Evolutionary conservation across 2,113 vertebrate species (phyloP).

Genomic region (Narcine bancroftii): DNA sequence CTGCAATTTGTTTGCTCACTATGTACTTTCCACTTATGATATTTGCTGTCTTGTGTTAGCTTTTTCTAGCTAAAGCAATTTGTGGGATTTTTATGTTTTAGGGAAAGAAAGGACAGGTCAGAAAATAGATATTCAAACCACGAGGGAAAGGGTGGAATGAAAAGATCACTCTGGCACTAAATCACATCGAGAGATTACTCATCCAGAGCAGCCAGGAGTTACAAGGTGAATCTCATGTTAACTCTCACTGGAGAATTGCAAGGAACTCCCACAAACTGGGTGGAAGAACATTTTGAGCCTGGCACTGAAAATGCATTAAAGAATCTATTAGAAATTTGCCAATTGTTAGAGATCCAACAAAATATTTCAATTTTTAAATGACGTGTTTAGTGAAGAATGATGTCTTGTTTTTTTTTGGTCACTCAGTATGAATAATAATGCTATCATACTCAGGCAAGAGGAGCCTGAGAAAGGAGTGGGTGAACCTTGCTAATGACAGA

Average conservation of each 20-base stretch:
- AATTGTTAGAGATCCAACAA: neutral
- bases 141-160: too few relatives aligned
- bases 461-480: neutral
- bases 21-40: too few relatives aligned
- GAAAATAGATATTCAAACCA: too few relatives aligned
- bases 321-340: neutral
- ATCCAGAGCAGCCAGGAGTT: neutral
- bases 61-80: too few relatives aligned
- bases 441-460: neutral
- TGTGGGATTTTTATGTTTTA: too few relatives aligned
- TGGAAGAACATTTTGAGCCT: neutral
- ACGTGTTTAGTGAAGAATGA: neutral
- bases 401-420: neutral
- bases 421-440: neutral
- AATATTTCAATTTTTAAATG: neutral
- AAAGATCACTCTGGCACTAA: too few relatives aligned
- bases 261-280: neutral
- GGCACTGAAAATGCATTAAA: neutral
- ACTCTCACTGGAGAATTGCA: neutral
- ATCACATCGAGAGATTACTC: too few relatives aligned
- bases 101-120: too few relatives aligned
- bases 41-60: too few relatives aligned
- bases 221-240: neutral
- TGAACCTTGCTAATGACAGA: neutral
- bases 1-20: too few relatives aligned